Conservation (phyloP, 2,888 invertebrate genomes). For the Hypsopygia costalis region DNA sequence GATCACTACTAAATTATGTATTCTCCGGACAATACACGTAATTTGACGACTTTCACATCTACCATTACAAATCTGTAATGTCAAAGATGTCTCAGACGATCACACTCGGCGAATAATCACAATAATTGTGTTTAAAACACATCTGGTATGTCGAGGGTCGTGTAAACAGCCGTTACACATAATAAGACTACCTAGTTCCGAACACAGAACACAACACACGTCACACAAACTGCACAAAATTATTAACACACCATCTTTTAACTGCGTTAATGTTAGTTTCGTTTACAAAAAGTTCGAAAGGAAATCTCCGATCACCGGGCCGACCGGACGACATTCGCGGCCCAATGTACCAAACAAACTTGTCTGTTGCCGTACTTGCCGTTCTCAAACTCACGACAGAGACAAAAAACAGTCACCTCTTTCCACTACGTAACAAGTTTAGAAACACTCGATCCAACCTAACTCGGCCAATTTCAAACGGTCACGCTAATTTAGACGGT, state of each 20-base stretch:
- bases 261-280: conserved; percentile 46
- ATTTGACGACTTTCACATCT: conserved; percentile 17
- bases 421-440: conserved; percentile 48
- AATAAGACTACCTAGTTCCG: conserved; percentile 34
- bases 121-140: conserved; percentile 46
- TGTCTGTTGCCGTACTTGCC: conserved; percentile 26
- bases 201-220: conserved; percentile 33
- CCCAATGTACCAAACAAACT: conserved; percentile 64
- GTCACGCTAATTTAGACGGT: conserved; percentile 33
- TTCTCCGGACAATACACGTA: conserved; percentile 10
- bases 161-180: conserved; percentile 11
- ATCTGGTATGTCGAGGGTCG: conserved; percentile 22
- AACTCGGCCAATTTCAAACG: conserved; percentile 22
- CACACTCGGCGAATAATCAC: conserved; percentile 38
- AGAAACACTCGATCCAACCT: conserved; percentile 27
- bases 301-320: conserved; percentile 31
- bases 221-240: conserved; percentile 31
- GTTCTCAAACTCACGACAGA: conserved; percentile 8
- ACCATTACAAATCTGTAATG: conserved; percentile 9
- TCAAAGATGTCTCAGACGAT: conserved; percentile 9
- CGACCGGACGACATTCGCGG: conserved; percentile 55
- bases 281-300: conserved; percentile 59
- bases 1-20: conserved; percentile 13
- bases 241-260: conserved; percentile 51
- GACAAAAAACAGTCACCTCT: conserved; percentile 33